These are phyloP conservation scores for Poecilus cupreus DNA, from an alignment of 2,888 invertebrate species.

Conservation along the genomic window DNA sequence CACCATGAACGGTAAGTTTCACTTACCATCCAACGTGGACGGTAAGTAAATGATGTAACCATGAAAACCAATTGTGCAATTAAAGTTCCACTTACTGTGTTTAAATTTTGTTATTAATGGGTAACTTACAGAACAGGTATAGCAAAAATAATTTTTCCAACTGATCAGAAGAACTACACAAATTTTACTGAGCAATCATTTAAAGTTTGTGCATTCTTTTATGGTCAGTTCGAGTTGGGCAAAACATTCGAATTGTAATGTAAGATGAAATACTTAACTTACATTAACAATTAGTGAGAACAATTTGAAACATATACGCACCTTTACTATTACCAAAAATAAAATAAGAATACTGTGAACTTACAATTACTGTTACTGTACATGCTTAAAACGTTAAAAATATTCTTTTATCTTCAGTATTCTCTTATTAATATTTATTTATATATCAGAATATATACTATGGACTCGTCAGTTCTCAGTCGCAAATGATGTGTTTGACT, in stretches of 20 bases:
- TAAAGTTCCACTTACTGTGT: too few species aligned
- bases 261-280: slow-evolving; percentile 1
- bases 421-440: slow-evolving; percentile 49
- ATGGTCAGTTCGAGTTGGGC: not conserved
- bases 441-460: slow-evolving; percentile 58
- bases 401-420: slow-evolving; percentile 44
- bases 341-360: slow-evolving; percentile 26
- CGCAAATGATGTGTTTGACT: slow-evolving; percentile 54
- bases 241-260: not conserved
- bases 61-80: too few species aligned
- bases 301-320: slow-evolving; percentile 39
- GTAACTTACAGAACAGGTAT: too few species aligned
- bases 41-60: too few species aligned
- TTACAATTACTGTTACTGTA: slow-evolving; percentile 51
- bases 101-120: too few species aligned
- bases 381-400: slow-evolving; percentile 58
- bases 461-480: slow-evolving; percentile 56
- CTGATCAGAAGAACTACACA: too few species aligned
- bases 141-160: too few species aligned
- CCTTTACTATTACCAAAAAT: slow-evolving; percentile 35
- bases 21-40: too few species aligned
- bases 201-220: too few species aligned
- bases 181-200: too few species aligned
- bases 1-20: too few species aligned
- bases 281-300: slow-evolving; percentile 40